Conservation (phyloP, 2,797 vertebrate species). For the Orientallactaga sibirica region DNA sequence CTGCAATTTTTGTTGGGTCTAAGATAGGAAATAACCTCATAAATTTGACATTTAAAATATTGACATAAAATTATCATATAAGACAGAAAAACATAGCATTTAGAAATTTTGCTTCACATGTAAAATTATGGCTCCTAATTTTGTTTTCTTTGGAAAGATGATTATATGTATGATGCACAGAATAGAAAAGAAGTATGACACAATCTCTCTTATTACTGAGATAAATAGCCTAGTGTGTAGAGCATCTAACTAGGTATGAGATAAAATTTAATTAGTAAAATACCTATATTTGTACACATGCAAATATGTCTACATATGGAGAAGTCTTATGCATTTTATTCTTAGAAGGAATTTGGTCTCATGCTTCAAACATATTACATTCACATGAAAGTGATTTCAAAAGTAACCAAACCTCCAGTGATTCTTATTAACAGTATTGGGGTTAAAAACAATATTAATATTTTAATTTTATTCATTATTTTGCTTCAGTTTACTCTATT, state of each 20-base stretch:
- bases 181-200: neutral
- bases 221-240: neutral
- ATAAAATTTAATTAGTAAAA: neutral
- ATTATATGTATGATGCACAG: neutral
- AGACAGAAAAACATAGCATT: neutral
- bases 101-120: neutral
- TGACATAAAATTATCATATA: neutral
- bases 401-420: neutral
- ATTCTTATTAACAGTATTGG: neutral
- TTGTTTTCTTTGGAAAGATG: neutral
- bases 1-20: neutral
- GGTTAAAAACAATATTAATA: neutral
- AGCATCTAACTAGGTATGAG: neutral
- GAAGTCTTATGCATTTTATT: neutral
- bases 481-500: conserved; percentile 8
- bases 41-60: neutral
- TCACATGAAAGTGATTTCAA: neutral
- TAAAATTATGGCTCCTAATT: neutral
- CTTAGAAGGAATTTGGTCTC: neutral
- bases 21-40: neutral
- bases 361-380: neutral
- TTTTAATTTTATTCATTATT: conserved; percentile 39
- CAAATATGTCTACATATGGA: neutral
- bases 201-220: neutral
- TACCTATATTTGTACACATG: neutral